These are phyloP conservation scores for Tanypteryx hageni DNA, from an alignment of 2,888 invertebrate genomes.

Conservation along the genomic window DNA sequence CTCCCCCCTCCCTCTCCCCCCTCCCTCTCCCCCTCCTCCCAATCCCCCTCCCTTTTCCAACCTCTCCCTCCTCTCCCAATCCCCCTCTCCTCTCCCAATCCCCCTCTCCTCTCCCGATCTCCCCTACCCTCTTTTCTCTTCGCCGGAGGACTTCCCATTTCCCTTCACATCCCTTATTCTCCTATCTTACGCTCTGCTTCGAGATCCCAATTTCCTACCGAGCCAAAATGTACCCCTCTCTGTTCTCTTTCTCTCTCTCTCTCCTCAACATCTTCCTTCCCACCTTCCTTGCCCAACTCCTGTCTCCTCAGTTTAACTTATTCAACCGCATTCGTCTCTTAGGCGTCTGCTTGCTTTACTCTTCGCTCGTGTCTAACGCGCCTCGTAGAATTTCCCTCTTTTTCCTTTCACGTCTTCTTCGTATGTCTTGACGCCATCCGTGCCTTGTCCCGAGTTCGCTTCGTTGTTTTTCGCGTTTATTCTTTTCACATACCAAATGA, in stretches of 20 bases:
- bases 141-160: conserved; percentile 23
- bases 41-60: no score
- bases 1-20: background rate
- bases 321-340: conserved; percentile 32
- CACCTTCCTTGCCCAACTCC: background rate
- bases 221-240: conserved; percentile 30
- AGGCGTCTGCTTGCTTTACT: background rate
- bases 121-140: background rate
- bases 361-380: background rate
- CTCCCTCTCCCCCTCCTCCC: background rate
- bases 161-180: conserved; percentile 40
- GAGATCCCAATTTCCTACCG: conserved; percentile 50
- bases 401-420: background rate
- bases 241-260: background rate
- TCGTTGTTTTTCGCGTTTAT: background rate
- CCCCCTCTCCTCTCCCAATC: no score
- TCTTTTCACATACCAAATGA: background rate
- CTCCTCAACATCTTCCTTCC: background rate
- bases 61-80: no score
- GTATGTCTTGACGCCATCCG: conserved; percentile 22
- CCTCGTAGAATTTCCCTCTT: background rate
- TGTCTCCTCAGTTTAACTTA: conserved; percentile 40
- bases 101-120: background rate
- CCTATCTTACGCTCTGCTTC: conserved; percentile 13
- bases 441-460: conserved; percentile 18